phyloP scores from a whole-genome alignment of 2,113 vertebrate species.

The Melanotaenia duboulayi region DNA sequence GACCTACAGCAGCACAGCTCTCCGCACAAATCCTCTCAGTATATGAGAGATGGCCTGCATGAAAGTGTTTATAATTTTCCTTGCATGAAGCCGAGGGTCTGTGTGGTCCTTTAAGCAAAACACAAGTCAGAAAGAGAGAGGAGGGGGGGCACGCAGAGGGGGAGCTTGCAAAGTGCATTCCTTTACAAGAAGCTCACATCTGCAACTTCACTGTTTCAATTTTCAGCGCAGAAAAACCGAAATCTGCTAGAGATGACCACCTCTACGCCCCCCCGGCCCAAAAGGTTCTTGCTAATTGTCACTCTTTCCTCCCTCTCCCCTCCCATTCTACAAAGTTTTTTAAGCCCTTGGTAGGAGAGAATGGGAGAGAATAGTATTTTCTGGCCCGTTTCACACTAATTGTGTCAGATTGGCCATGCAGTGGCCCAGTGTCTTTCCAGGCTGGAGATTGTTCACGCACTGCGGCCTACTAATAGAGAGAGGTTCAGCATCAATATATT shows the following conservation, averaged over 20 bases:
- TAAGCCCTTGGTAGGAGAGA: conserved; percentile 76
- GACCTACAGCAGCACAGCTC: conserved; percentile 49
- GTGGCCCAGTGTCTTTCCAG: conserved; percentile 72
- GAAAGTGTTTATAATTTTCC: conserved; percentile 68
- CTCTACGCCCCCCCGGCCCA: too few species aligned
- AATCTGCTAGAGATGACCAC: conserved; percentile 46
- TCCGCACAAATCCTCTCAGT: conserved; percentile 53
- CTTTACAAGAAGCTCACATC: conserved; percentile 71
- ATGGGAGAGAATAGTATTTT: conserved; percentile 85
- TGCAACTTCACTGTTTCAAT: conserved; percentile 60
- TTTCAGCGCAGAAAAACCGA: conserved; percentile 58
- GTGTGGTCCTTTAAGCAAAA: conserved; percentile 75
- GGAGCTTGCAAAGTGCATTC: conserved; percentile 63
- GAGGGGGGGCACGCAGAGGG: background rate
- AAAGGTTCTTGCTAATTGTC: conserved; percentile 60
- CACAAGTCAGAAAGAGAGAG: conserved; percentile 20
- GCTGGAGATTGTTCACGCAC: conserved; percentile 81
- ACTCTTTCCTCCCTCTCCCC: conserved; percentile 4
- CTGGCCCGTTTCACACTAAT: conserved; percentile 86
- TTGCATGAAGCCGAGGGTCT: conserved; percentile 55
- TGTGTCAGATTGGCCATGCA: conserved; percentile 82
- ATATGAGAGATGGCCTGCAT: conserved; percentile 56
- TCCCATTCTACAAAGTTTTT: conserved; percentile 63
- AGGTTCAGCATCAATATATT: conserved; percentile 83
- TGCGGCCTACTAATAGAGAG: conserved; percentile 75